Percentiles rank a stretch among this genome's conserved stretches.
phyloP scores from a whole-genome alignment of 2,888 invertebrate genomes.

The Drosophila pullipes region DNA sequence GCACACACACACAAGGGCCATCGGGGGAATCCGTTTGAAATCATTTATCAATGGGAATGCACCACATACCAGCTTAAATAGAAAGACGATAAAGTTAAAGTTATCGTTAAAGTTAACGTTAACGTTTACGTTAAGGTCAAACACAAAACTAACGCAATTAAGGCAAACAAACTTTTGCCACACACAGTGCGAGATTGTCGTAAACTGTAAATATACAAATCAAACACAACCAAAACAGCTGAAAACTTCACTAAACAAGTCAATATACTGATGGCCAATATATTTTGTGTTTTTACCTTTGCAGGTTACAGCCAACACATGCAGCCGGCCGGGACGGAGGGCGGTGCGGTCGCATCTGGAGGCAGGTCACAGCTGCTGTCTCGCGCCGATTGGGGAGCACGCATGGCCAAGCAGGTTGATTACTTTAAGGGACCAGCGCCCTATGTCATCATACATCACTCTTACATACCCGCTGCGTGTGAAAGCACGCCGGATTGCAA shows the following conservation, averaged over 20 bases:
- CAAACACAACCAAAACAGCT: background rate
- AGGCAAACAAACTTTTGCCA: conserved; percentile 45
- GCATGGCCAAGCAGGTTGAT: conserved; percentile 85
- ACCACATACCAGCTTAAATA: conserved; percentile 3
- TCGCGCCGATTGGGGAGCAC: conserved; percentile 88
- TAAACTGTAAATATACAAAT: conserved; percentile 44
- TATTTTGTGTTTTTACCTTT: conserved; percentile 20
- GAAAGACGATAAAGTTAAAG: conserved; percentile 38
- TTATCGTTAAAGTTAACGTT: conserved; percentile 23
- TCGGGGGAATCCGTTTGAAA: conserved; percentile 58
- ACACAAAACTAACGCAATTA: conserved; percentile 58
- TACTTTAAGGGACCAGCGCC: conserved; percentile 88
- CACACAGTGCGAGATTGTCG: conserved; percentile 26
- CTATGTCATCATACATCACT: conserved; percentile 91
- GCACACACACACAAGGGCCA: conserved; percentile 18
- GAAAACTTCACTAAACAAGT: conserved; percentile 24
- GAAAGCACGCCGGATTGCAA: conserved; percentile 86
- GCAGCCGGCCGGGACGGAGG: conserved; percentile 45
- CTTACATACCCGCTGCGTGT: conserved; percentile 88
- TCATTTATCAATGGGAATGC: conserved; percentile 69
- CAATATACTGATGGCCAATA: conserved; percentile 26
- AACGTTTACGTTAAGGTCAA: conserved; percentile 32
- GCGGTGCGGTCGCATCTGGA: conserved; percentile 9
- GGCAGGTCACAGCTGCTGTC: conserved; percentile 79
- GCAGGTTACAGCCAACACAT: conserved; percentile 78